Base-by-base conservation (phyloP, 1,140 invertebrate genomes). In the Eumeta japonica region DNA sequence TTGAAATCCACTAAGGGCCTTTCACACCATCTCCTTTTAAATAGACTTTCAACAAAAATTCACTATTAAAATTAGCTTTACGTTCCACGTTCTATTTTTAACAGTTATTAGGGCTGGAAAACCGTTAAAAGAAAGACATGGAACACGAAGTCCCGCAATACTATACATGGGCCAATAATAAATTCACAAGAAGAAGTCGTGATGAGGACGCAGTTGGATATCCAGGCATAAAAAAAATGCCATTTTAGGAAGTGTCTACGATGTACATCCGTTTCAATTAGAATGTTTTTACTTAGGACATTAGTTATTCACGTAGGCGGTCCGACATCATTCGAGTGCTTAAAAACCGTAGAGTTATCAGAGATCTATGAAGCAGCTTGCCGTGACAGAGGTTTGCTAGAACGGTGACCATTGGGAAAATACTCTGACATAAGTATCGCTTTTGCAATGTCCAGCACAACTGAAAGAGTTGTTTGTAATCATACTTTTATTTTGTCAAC, bases 61-160 rank as follows among this genome's bases (percentile, higher is more conserved):
- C n/a, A n/a, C n/a, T n/a, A n/a, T n/a, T n/a, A n/a, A n/a, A n/a
- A n/a, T n/a, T n/a, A n/a, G n/a, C n/a, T n/a, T n/a, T n/a, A n/a
- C n/a, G n/a, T n/a, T n/a, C n/a, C n/a, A n/a, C n/a, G n/a, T n/a
- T n/a, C n/a, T n/a, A n/a, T n/a, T n/a, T n/a, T n/a, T n/a, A n/a
- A n/a, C n/a, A n/a, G n/a, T n/a, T n/a, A n/a, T n/a, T n/a, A n/a
- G n/a, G n/a, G n/a, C n/a, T n/a, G n/a, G n/a, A n/a, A n/a, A n/a
- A n/a, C n/a, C n/a, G n/a, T n/a, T n/a, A n/a, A n/a, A n/a, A n/a
- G n/a, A n/a, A n/a, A n/a, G n/a, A n/a, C n/a, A n/a, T n/a, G n/a
- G 50, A 53, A 35, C 37, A 45, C 1, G 35, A 52, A 45, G 43
- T 56, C 19, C 46, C 48, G 16, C 30, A n/a, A n/a, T n/a, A n/a